Conservation (phyloP, 2,797 vertebrate genomes). For the Dallia pectoralis region DNA sequence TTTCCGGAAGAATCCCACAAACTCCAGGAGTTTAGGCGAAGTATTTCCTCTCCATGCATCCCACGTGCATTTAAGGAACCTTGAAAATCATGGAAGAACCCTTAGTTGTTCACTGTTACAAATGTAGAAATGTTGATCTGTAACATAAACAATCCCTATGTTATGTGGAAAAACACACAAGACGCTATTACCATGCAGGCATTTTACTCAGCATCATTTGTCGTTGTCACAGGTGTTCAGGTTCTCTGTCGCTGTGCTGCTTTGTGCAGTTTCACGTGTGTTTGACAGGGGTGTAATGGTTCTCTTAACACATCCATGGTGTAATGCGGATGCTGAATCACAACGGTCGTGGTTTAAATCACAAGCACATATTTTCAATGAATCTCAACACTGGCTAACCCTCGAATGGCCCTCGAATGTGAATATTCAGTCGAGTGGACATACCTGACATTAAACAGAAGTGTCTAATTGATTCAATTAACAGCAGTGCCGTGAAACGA, state of each 20-base stretch:
- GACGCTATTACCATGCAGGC: neutral
- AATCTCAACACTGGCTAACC: neutral
- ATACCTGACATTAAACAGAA: slow-evolving; percentile 1
- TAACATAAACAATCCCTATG: neutral
- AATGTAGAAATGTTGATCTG: neutral
- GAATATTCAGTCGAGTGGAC: slow-evolving; percentile 8
- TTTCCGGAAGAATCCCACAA: too few species aligned
- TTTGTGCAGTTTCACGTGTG: neutral
- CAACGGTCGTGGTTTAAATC: neutral
- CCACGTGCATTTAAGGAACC: too few species aligned
- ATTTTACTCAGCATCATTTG: neutral
- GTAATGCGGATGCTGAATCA: neutral
- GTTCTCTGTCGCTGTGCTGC: neutral
- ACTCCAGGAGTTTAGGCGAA: too few species aligned
- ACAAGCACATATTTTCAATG: slow-evolving; percentile 3
- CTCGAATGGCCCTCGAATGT: slow-evolving; percentile 1
- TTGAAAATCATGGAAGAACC: too few species aligned
- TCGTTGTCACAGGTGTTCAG: slow-evolving; percentile 2
- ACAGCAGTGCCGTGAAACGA: neutral
- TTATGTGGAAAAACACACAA: neutral
- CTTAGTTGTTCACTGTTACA: too few species aligned
- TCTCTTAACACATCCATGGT: too few species aligned
- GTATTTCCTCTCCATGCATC: too few species aligned
- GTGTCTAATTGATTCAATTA: neutral
- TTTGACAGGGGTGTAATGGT: neutral